These are phyloP conservation scores for Crenichthys baileyi DNA, from an alignment of 2,797 vertebrate species.

Conservation along the genomic window DNA sequence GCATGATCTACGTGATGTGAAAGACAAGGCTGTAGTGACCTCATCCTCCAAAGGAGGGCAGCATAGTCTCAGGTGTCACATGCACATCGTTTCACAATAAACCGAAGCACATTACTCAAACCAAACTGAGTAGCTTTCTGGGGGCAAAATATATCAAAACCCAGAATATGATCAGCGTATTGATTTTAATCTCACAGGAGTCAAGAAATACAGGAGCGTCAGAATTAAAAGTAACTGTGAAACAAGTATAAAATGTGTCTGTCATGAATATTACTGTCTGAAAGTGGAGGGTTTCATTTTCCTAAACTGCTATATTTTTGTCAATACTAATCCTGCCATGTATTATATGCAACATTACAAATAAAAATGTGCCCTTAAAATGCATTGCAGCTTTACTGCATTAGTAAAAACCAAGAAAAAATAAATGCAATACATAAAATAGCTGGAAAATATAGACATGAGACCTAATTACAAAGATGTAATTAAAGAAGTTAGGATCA, in stretches of 20 bases:
- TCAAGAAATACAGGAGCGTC: slow-evolving; percentile 14
- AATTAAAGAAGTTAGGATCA: slow-evolving; percentile 29
- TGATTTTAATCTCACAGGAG: slow-evolving; percentile 51
- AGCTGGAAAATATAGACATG: slow-evolving; percentile 4
- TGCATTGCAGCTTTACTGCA: neutral
- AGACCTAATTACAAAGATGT: slow-evolving; percentile 34
- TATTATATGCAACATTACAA: slow-evolving; percentile 2
- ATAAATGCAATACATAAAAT: neutral
- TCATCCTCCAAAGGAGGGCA: slow-evolving; percentile 62
- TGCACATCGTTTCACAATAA: neutral
- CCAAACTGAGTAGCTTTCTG: slow-evolving; percentile 21
- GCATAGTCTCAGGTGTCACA: slow-evolving; percentile 52
- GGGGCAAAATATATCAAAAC: slow-evolving; percentile 46
- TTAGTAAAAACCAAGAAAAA: neutral
- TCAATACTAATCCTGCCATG: neutral
- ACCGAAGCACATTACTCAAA: slow-evolving; percentile 28
- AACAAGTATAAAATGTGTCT: slow-evolving; percentile 28
- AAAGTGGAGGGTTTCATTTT: neutral
- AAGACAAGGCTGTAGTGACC: slow-evolving; percentile 11
- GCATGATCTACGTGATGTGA: neutral
- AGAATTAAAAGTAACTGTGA: slow-evolving; percentile 24
- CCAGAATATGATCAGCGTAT: slow-evolving; percentile 51
- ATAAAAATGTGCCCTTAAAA: slow-evolving; percentile 4
- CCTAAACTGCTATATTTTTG: neutral
- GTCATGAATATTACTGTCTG: slow-evolving; percentile 10